Conservation (phyloP, 2,113 vertebrate genomes). For the Echinops telfairi region DNA sequence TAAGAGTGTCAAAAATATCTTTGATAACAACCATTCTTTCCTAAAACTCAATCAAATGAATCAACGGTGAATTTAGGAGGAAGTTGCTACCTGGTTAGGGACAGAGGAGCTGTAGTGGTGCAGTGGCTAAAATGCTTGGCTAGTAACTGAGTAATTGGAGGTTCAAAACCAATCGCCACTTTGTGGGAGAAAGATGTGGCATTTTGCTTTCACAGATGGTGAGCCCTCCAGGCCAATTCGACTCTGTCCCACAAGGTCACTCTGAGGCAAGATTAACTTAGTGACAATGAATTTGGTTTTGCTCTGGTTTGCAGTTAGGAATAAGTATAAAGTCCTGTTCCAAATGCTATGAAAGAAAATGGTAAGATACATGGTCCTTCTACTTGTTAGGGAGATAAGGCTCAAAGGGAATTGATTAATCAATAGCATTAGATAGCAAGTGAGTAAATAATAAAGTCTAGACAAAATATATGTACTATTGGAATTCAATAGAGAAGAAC, state of each 20-base stretch:
- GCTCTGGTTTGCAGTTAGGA: not conserved
- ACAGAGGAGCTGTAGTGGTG: too few species aligned
- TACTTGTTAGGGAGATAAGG: not conserved
- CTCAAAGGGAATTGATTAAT: not conserved
- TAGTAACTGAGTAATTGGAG: too few species aligned
- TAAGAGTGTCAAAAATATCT: not conserved
- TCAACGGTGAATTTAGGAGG: not conserved
- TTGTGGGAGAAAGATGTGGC: too few species aligned
- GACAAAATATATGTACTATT: not conserved
- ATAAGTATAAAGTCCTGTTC: constrained; percentile 13
- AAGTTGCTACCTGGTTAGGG: too few species aligned
- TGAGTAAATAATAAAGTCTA: not conserved
- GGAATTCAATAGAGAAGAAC: not conserved
- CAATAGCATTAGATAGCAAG: not conserved
- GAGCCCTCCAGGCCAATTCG: too few species aligned
- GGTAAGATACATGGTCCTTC: not conserved
- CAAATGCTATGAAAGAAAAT: constrained; percentile 29
- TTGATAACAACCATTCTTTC: not conserved
- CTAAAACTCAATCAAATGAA: not conserved
- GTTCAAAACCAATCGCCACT: too few species aligned
- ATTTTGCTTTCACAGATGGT: too few species aligned
- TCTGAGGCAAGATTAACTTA: too few species aligned
- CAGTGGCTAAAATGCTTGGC: too few species aligned
- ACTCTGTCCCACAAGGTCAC: too few species aligned
- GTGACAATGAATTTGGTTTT: too few species aligned